Percentiles rank a stretch among this genome's conserved stretches.
Evolutionary conservation across 2,113 vertebrate genomes (phyloP).

Genomic region (Dicerorhinus sumatrensis): DNA sequence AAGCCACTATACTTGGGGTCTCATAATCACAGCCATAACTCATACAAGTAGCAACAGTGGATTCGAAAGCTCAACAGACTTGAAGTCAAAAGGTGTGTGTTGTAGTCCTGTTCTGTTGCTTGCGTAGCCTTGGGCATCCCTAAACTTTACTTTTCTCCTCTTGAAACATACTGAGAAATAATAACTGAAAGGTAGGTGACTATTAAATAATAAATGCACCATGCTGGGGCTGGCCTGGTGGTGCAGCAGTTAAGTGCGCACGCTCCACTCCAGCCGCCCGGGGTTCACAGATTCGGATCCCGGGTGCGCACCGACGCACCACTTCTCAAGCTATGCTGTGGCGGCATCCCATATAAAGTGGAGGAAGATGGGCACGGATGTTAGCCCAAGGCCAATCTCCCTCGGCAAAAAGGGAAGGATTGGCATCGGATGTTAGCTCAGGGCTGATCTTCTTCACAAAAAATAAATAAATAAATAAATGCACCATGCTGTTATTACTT

Average conservation of each 20-base stretch:
- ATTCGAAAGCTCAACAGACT: background rate
- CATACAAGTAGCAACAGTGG: background rate
- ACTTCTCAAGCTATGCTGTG: no score
- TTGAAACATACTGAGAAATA: slow-evolving; percentile 6
- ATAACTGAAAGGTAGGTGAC: background rate
- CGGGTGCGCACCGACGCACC: no score
- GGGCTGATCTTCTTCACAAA: no score
- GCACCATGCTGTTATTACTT: background rate
- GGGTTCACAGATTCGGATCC: no score
- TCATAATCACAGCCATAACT: background rate
- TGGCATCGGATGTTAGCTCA: no score
- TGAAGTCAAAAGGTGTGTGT: background rate
- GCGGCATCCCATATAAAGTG: no score
- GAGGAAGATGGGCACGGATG: no score
- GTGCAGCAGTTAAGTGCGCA: no score
- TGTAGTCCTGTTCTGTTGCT: background rate
- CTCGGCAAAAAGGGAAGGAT: no score
- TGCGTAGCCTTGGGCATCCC: background rate
- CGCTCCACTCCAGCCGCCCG: no score
- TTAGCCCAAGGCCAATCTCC: no score
- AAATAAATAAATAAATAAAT: background rate
- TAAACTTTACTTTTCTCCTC: slow-evolving; percentile 13
- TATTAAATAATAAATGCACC: background rate
- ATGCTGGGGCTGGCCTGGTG: background rate
- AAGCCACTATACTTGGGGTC: background rate